Evolutionary conservation across 2,888 invertebrate species (phyloP).

Genomic region (Lasioglossum morio): DNA sequence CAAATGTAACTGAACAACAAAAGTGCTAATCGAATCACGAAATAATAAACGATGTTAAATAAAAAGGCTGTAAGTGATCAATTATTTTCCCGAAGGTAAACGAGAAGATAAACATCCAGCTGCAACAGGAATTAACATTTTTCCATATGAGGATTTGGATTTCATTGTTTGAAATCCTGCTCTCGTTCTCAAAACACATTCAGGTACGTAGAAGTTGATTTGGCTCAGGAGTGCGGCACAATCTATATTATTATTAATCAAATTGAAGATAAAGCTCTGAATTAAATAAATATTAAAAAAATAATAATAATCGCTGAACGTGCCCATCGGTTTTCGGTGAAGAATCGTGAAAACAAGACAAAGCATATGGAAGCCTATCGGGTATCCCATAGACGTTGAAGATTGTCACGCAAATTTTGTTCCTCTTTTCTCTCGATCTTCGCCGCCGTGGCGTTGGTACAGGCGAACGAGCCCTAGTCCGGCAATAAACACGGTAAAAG

Average conservation of each 20-base stretch:
- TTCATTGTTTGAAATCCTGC: too few relatives aligned
- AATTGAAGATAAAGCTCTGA: too few relatives aligned
- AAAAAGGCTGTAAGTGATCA: too few relatives aligned
- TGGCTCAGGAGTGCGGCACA: too few relatives aligned
- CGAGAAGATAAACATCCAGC: background rate
- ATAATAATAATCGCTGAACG: too few relatives aligned
- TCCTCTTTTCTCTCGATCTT: background rate
- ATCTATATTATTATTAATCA: too few relatives aligned
- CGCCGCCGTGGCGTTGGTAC: background rate
- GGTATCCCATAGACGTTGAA: background rate
- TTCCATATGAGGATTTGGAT: too few relatives aligned
- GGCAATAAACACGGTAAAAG: background rate
- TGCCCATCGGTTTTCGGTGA: background rate
- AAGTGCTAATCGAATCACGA: background rate
- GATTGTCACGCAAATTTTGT: background rate
- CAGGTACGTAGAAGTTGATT: too few relatives aligned
- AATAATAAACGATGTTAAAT: too few relatives aligned
- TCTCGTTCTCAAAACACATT: too few relatives aligned
- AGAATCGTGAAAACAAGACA: background rate
- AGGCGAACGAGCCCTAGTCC: background rate
- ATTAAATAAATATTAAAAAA: too few relatives aligned
- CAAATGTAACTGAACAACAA: background rate
- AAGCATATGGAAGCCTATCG: background rate
- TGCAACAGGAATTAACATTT: background rate
- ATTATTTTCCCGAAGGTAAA: background rate